Conservation (phyloP, 1,140 invertebrate genomes). For the Trichonephila inaurata region DNA sequence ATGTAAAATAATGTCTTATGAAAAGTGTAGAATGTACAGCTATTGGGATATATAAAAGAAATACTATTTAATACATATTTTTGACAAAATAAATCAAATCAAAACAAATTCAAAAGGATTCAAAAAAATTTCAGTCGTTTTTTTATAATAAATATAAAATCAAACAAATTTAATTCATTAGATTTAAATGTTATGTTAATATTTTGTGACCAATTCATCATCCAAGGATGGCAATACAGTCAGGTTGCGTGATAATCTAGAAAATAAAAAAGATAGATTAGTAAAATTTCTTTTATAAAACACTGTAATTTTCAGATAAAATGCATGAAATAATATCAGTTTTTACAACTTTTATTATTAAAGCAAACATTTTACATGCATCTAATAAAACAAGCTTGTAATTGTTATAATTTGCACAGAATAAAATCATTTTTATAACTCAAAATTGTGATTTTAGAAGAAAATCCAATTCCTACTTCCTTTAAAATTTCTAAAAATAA, state of each 20-base stretch:
- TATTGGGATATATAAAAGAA: too few species aligned
- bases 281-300: too few species aligned
- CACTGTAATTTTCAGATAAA: too few species aligned
- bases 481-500: too few species aligned
- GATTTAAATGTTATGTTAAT: background rate
- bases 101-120: background rate
- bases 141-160: background rate
- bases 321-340: too few species aligned
- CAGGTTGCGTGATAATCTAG: constrained; percentile 48
- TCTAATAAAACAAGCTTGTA: background rate
- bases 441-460: too few species aligned
- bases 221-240: constrained; percentile 55
- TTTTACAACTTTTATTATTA: too few species aligned
- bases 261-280: background rate
- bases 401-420: too few species aligned
- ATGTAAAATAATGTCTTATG: too few species aligned
- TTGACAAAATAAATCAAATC: background rate
- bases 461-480: too few species aligned
- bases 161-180: background rate
- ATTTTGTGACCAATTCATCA: constrained; percentile 53
- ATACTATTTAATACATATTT: background rate
- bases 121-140: background rate
- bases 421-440: too few species aligned
- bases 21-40: too few species aligned
- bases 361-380: background rate